These are phyloP conservation scores for Amaurobius ferox DNA, from an alignment of 2,888 invertebrate species.

Conservation along the genomic window DNA sequence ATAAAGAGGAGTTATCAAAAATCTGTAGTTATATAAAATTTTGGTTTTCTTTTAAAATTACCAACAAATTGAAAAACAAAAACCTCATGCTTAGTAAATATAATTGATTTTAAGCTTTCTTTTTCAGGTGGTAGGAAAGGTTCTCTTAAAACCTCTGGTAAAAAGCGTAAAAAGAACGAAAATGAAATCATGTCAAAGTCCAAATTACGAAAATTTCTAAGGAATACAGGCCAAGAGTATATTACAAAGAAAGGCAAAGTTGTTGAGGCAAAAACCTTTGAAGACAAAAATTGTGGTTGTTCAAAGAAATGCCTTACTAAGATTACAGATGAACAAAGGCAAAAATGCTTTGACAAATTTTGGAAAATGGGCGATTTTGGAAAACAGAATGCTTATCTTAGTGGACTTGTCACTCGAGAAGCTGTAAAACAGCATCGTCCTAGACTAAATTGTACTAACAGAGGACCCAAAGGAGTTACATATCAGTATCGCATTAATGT, in stretches of 20 bases:
- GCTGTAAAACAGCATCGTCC: slow-evolving; percentile 65
- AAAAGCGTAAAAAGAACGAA: slow-evolving; percentile 42
- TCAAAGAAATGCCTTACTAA: slow-evolving; percentile 45
- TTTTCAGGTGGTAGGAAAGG: slow-evolving; percentile 60
- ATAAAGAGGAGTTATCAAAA: too few relatives aligned
- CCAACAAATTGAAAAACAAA: too few relatives aligned
- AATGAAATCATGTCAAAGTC: slow-evolving; percentile 61
- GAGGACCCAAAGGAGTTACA: slow-evolving; percentile 62
- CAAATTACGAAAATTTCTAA: slow-evolving; percentile 44
- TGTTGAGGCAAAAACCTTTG: slow-evolving; percentile 59
- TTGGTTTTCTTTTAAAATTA: too few relatives aligned
- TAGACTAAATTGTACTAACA: slow-evolving; percentile 48
- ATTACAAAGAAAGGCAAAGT: slow-evolving; percentile 60
- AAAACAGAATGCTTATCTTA: slow-evolving; percentile 65
- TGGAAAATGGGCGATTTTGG: slow-evolving; percentile 70
- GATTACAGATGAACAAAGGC: slow-evolving; percentile 46
- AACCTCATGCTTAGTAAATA: neutral
- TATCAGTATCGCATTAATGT: slow-evolving; percentile 63
- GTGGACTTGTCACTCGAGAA: slow-evolving; percentile 63
- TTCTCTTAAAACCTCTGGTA: slow-evolving; percentile 40
- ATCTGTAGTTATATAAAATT: too few relatives aligned
- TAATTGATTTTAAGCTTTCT: slow-evolving; percentile 25
- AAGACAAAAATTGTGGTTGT: slow-evolving; percentile 67
- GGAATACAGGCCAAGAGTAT: slow-evolving; percentile 64
- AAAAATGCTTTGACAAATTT: slow-evolving; percentile 66